Conservation (phyloP, 2,113 vertebrate species). For the Megaleporinus macrocephalus region DNA sequence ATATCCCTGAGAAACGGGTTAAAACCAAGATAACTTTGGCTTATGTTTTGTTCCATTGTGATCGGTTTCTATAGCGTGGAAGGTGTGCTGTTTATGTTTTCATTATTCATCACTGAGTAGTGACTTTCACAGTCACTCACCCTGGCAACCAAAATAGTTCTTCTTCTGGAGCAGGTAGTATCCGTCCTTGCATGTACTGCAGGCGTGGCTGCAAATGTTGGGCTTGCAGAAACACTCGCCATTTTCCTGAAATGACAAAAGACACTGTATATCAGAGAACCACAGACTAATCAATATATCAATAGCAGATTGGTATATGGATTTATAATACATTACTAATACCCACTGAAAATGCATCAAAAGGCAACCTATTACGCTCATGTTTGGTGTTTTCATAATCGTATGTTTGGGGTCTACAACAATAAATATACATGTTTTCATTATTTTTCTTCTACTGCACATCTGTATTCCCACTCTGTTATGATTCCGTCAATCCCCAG, state of each 20-base stretch:
- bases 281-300: background rate
- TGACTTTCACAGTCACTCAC: conserved; percentile 66
- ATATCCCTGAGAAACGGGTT: too few species aligned
- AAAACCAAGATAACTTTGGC: too few species aligned
- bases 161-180: conserved; percentile 84
- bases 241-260: conserved; percentile 73
- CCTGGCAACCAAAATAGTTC: conserved; percentile 92
- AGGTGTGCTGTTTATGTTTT: conserved; percentile 18
- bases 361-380: too few species aligned
- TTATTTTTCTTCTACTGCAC: too few species aligned
- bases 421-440: too few species aligned
- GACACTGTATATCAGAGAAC: background rate
- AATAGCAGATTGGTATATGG: background rate
- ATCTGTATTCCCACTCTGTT: too few species aligned
- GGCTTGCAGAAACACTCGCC: conserved; percentile 90
- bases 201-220: conserved; percentile 78
- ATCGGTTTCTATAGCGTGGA: background rate
- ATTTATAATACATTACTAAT: background rate
- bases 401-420: too few species aligned
- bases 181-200: conserved; percentile 84
- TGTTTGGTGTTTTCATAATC: too few species aligned
- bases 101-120: conserved; percentile 25
- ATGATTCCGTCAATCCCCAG: too few species aligned
- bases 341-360: background rate
- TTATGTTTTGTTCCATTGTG: too few species aligned